Evolutionary conservation across 1,140 invertebrate genomes (phyloP).

Genomic region (Drosophila sechellia): DNA sequence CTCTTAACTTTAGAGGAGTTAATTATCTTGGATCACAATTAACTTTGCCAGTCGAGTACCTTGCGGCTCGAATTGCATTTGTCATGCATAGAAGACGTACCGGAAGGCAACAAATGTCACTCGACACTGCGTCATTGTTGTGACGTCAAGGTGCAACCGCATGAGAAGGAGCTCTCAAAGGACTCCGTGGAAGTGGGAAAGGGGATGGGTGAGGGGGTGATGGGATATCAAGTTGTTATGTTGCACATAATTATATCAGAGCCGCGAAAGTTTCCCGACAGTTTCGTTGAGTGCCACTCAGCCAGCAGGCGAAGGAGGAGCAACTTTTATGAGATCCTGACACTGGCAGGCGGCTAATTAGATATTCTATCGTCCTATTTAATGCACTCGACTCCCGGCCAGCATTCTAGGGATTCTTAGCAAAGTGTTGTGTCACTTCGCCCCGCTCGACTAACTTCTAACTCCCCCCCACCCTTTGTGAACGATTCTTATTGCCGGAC

Average conservation of each 20-base stretch:
- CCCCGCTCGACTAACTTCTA: too few relatives aligned
- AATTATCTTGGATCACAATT: conserved; percentile 12
- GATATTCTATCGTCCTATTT: conserved; percentile 48
- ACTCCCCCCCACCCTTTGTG: neutral
- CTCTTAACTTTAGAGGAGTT: neutral
- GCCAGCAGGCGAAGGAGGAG: conserved; percentile 21
- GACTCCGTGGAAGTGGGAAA: neutral
- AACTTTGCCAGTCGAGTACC: conserved; percentile 6
- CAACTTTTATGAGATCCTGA: conserved; percentile 69
- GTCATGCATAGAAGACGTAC: conserved; percentile 47
- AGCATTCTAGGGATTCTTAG: conserved; percentile 26
- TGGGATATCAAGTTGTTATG: conserved; percentile 42
- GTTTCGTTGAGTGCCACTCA: conserved; percentile 61
- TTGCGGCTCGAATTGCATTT: conserved; percentile 62
- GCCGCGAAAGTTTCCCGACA: conserved; percentile 58
- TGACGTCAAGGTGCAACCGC: conserved; percentile 37
- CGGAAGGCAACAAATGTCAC: conserved; percentile 49
- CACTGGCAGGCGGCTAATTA: conserved; percentile 69
- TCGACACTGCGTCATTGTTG: conserved; percentile 10
- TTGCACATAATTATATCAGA: conserved; percentile 73
- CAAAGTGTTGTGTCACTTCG: conserved; percentile 14
- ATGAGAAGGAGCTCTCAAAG: conserved; percentile 18
- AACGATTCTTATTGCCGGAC: conserved; percentile 10
- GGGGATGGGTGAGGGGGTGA: neutral
- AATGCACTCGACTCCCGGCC: conserved; percentile 37